Evolutionary conservation across 2,113 vertebrate species (phyloP).

Genomic region (Chroicocephalus ridibundus): DNA sequence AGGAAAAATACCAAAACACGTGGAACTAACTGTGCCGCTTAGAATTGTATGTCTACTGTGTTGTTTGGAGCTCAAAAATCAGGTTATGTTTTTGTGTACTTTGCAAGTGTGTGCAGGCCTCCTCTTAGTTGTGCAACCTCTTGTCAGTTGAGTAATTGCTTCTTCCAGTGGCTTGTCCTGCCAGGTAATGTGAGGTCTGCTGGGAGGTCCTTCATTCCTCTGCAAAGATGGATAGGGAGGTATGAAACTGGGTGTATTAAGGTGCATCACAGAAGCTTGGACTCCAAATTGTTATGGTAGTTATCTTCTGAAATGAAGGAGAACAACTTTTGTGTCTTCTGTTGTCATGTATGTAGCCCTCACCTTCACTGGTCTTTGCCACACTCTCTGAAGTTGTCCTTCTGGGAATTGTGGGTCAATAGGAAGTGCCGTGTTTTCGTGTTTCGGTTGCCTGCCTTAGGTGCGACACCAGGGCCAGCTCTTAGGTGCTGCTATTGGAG

Average conservation of each 20-base stretch:
- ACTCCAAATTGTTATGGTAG: neutral
- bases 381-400: neutral
- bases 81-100: neutral
- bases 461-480: neutral
- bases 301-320: neutral
- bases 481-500: neutral
- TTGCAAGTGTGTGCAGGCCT: neutral
- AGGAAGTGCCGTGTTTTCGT: neutral
- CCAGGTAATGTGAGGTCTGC: neutral
- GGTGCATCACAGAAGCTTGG: neutral
- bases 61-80: neutral
- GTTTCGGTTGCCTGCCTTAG: neutral
- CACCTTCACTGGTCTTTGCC: neutral
- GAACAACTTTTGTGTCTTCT: neutral
- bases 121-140: neutral
- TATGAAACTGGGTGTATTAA: neutral
- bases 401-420: neutral
- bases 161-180: neutral
- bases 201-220: neutral
- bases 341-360: neutral
- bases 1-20: neutral
- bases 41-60: neutral
- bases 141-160: neutral
- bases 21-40: neutral
- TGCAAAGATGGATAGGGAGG: neutral